Evolutionary conservation across 2,888 invertebrate genomes (phyloP).

Genomic region (Plagodis pulveraria): DNA sequence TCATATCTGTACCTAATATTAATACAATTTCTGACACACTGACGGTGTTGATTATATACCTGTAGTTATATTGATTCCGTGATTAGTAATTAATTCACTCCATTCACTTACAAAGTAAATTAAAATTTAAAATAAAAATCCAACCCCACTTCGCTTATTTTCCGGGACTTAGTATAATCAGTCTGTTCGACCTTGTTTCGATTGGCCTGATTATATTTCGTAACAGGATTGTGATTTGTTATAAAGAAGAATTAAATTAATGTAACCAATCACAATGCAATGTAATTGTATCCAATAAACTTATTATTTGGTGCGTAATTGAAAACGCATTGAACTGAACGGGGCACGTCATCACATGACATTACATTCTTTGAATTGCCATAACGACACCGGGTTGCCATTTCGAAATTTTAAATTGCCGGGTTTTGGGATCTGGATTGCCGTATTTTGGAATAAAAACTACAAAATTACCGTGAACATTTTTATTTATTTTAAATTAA

Average conservation of each 20-base stretch:
- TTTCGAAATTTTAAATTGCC: background rate
- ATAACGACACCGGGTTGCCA: slow-evolving; percentile 3
- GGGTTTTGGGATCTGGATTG: too few relatives aligned
- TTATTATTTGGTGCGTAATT: slow-evolving; percentile 3
- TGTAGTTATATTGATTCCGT: slow-evolving; percentile 19
- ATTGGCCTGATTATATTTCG: background rate
- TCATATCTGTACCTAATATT: slow-evolving; percentile 19
- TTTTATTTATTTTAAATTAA: too few relatives aligned
- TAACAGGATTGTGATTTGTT: slow-evolving; percentile 16
- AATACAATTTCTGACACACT: background rate
- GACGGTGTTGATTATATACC: slow-evolving; percentile 18
- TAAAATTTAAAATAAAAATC: slow-evolving; percentile 26
- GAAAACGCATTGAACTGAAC: slow-evolving; percentile 37
- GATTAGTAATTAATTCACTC: slow-evolving; percentile 22
- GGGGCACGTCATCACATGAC: slow-evolving; percentile 62
- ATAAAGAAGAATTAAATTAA: background rate
- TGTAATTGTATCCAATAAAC: background rate
- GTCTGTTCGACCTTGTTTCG: slow-evolving; percentile 30
- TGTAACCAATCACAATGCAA: slow-evolving; percentile 32
- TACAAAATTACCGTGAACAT: too few relatives aligned
- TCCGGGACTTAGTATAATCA: slow-evolving; percentile 20
- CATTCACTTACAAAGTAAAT: slow-evolving; percentile 38
- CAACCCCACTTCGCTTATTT: slow-evolving; percentile 29
- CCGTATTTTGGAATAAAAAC: too few relatives aligned
- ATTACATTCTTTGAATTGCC: slow-evolving; percentile 35